Base-by-base conservation (phyloP, 2,888 invertebrate genomes). In the Coleophora flavipennella region DNA sequence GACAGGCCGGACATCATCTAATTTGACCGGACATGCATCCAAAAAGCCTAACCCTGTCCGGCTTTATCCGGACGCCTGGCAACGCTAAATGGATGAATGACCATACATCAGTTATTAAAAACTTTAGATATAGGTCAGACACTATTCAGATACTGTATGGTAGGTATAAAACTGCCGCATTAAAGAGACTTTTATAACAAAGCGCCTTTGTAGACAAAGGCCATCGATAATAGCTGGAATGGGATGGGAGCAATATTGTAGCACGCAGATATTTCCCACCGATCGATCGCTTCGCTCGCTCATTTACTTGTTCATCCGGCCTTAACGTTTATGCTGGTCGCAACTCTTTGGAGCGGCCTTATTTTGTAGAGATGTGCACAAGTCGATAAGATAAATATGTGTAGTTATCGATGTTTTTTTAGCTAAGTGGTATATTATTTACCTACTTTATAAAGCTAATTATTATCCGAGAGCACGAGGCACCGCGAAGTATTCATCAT, bases 281-380 rank as follows among this genome's bases (percentile, higher is more conserved):
- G 71, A 78, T 78, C 72, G 67, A 50, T 45, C 51, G 60, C 55
- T 67, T 78, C 20, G 20, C 20, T 20, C 20, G 20, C 20, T 20
- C 76, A 77, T 78, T 79, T 79, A 77, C 79, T 81, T 79, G 76
- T 80, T 75, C 78, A 79, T 79, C 79, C 74, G 53, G 70, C 63
- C 71, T 77, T 77, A 74, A 67, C 68, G 67, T 75, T 75, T 70
- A 74, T 67, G 57, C 67, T 62, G 67, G 65, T 70, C 67, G 69
- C 77, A 78, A 79, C 76, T 80, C 79, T 75, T 78, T 74, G 64
- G 60, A 55, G 57, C 59, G 59, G 61, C 56, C 56, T 59, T 59
- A 55, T 49, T 42, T 28, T 28, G 11, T 63, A 67, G 65, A 38
- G 67, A 44, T 55, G 68, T 31, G 40, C 28, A 2, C 10, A 38